A percentile compares a stretch with the other conserved stretches of the same genome.
Conservation (phyloP, 2,888 invertebrate genomes). For the Gymnoscelis rufifasciata region DNA sequence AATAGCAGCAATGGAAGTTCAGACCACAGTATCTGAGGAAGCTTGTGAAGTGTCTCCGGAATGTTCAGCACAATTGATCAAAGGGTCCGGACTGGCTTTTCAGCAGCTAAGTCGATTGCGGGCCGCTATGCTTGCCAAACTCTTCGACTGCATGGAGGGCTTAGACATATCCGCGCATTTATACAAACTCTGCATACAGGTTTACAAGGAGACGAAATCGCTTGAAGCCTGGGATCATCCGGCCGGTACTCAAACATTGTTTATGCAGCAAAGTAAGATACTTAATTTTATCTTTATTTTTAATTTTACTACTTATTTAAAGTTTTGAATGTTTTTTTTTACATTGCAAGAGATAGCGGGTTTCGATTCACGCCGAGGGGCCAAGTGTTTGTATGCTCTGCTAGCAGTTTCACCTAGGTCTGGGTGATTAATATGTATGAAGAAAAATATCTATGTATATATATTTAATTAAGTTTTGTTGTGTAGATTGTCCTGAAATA, state of each 20-base stretch:
- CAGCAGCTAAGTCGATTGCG: conserved; percentile 65
- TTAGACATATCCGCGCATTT: conserved; percentile 61
- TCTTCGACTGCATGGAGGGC: conserved; percentile 67
- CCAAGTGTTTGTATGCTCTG: too few species aligned
- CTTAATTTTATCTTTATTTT: too few species aligned
- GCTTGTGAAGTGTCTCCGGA: conserved; percentile 62
- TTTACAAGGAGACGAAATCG: conserved; percentile 69
- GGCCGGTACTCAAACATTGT: conserved; percentile 62
- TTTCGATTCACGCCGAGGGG: too few species aligned
- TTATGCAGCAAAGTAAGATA: conserved; percentile 68
- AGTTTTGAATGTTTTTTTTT: too few species aligned
- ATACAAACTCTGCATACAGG: conserved; percentile 68
- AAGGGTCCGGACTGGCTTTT: conserved; percentile 64
- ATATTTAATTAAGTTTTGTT: too few species aligned
- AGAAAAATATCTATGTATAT: too few species aligned
- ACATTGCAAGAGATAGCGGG: too few species aligned
- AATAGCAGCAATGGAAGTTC: conserved; percentile 68
- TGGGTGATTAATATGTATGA: too few species aligned
- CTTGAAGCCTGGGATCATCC: conserved; percentile 70
- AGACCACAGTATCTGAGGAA: conserved; percentile 57
- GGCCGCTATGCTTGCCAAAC: conserved; percentile 50
- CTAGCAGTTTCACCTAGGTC: too few species aligned
- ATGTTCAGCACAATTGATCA: conserved; percentile 58
- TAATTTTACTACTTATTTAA: too few species aligned
- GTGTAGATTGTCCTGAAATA: too few species aligned